Base-by-base conservation (phyloP, 2,113 vertebrate species). In the Polyodon spathula region DNA sequence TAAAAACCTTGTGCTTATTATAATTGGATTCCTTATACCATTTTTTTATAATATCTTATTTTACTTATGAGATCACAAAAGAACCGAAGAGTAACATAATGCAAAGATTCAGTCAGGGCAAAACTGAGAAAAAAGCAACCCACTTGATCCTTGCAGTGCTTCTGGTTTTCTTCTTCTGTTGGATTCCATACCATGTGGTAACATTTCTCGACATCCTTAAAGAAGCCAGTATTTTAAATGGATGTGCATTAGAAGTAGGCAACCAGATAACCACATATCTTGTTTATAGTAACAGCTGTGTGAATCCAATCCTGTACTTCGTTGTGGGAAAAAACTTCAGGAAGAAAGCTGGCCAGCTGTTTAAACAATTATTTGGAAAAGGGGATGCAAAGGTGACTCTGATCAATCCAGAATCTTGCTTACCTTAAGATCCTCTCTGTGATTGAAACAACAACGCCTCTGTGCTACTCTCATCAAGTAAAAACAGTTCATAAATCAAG, bases 131-230 rank as follows among this genome's bases (percentile, higher is more conserved):
- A 55, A 95, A 66, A 77, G 94, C 95, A 61, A 92, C 93, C 0
- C 3, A 77, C 12, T 72, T 99, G 70, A 76, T 99, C 11, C 76
- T 97, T 63, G 76, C 67, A 0, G 94, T 99, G 48, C 87, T 99
- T 14, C 58, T 92, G 37, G 83, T 91, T 0, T 99, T 97, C 39
- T 16, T 96, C 0, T 0, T 92, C 54, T 97, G 94, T 72, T 97
- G 95, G 95, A 78, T 97, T 40, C 96, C 96, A 0, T 97, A 97
- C 71, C 94, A 98, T 59, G 0, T 94, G 51, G 74, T 75, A 61
- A 88, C 88, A 0, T 44, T 86, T 12, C 57, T 97, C 0, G 88
- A 94, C 39, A 78, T 90, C 0, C 61, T 90, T 44, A 0, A 5
- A 10, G 56, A 10, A 2, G 14, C 82, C 0, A 0, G 0, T 0